Evolutionary conservation across 1,140 invertebrate species (phyloP), one percentile per base, ranked within the genome.

Genomic region (Musca domestica): DNA sequence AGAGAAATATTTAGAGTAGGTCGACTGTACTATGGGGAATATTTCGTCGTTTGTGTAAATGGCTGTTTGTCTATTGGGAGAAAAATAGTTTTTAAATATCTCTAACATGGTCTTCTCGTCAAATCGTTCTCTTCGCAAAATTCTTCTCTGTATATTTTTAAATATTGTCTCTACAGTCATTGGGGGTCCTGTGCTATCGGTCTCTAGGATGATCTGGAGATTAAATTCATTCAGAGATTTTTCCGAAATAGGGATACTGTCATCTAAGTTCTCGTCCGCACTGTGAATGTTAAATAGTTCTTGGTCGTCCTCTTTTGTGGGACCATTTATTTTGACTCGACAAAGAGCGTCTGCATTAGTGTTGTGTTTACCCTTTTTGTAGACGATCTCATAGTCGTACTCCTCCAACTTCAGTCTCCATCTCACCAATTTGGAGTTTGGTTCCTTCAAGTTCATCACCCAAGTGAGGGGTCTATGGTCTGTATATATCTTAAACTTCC

Each of bases 381-480:
- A 74, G 20, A 70, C 63, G 46, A 82, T 76, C 30, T 76, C 69
- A 68, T 76, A 81, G 1, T 81, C 72, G 67, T 73, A 81, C 68
- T 81, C 77, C 58, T 71, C 70, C 15, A 82, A 34, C 27, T 48
- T 64, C 6, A 64, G 46, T 17, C 63, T 5, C 51, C 7, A 61
- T 4, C 56, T 17, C 4, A 64, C n/a, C 2, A 81, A 66, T 67
- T 72, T 68, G 17, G 70, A 73, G 9, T 61, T 67, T 1, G 82
- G 81, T 58, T 86, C 82, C 69, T 85, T 86, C 0, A 84, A 66
- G 10, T 76, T 80, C 30, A 81, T 76, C 2, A 87, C 68, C 82
- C 83, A 87, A 25, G 70, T 74, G 19, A 87, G 70, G 0, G 84
- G 81, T 70, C 75, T 74, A 70, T 87, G 84, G 69, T 88, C 86